Evolutionary conservation across 2,113 vertebrate species (phyloP), one percentile per base, ranked within the genome.

Genomic region (Syngnathus typhle): DNA sequence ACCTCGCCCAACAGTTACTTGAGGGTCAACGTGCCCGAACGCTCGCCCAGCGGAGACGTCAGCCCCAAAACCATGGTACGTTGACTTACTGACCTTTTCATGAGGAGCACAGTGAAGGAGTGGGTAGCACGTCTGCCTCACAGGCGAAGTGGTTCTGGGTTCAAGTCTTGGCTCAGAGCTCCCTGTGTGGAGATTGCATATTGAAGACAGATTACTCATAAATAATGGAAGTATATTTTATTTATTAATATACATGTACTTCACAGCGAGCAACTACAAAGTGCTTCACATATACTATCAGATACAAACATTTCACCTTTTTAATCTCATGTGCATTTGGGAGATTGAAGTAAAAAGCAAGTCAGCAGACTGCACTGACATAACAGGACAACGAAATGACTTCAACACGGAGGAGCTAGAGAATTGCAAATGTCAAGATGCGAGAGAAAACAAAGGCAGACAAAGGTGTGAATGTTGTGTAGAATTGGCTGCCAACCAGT

Each of bases 1-100:
- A 98, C 94, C 80, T 96, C 95, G 1, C 91, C 96, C 83, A 97
- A 98, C 78, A 96, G 94, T 3, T 98, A 98, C 89, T 90, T 96
- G 88, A 96, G 92, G 87, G 94, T 98, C 71, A 94, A 94, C 23
- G 93, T 98, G 69, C 94, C 95, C 5, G 95, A 98, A 79, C 93
- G 91, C 49, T 96, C 95, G 5, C 88, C 87, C 78, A 94, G 92
- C 0, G 94, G 94, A 38, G 94, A 95, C 60, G 88, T 92, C 71
- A 96, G 94, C 82, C 95, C 95, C 76, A 96, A 93, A 89, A 96
- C 93, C 77, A 94, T 88, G 81, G 94, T 96, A 87, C 8, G 92
- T 47, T 69, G 46, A 70, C 54, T 23, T 58, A 7, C 13, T 3
- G 16, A 55, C 23, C 54, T 58, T 36, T 32, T 15, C 13, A 58